These are phyloP conservation scores for Helobdella robusta DNA, from an alignment of 2,888 invertebrate genomes.

Conservation along the genomic window DNA sequence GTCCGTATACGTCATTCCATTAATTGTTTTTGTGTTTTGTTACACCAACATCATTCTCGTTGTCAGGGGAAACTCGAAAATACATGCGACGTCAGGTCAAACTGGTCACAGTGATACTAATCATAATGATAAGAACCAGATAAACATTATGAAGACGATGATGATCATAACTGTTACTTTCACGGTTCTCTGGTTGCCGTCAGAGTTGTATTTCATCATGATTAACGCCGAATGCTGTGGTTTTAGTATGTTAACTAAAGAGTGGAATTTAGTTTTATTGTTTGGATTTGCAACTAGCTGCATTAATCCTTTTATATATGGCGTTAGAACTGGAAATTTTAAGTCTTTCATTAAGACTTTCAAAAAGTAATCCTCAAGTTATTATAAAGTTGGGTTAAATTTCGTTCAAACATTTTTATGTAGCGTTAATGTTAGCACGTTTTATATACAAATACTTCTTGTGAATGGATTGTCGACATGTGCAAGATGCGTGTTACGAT, in stretches of 20 bases:
- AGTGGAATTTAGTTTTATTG: conserved; percentile 7
- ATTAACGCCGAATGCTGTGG: conserved; percentile 3
- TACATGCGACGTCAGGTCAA: not conserved
- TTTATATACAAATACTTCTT: no score
- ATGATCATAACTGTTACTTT: conserved; percentile 7
- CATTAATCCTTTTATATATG: conserved; percentile 25
- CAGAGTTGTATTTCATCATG: conserved; percentile 2
- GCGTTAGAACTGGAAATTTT: conserved; percentile 15
- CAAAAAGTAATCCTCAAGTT: not conserved
- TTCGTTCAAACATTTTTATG: no score
- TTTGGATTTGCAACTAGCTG: conserved; percentile 17
- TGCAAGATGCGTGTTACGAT: no score
- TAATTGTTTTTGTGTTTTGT: not conserved
- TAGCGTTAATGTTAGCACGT: no score
- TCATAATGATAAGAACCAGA: not conserved
- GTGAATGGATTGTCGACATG: no score
- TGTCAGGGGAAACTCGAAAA: not conserved
- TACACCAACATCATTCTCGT: not conserved
- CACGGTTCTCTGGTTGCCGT: conserved; percentile 1
- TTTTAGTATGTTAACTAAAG: not conserved
- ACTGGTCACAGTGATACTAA: not conserved
- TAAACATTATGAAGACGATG: conserved; percentile 12
- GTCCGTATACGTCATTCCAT: conserved; percentile 5
- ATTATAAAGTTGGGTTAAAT: no score
- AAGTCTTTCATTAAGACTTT: not conserved